These are phyloP conservation scores for Druon quercuslanigerum DNA, from an alignment of 1,140 invertebrate species.

Conservation along the genomic window DNA sequence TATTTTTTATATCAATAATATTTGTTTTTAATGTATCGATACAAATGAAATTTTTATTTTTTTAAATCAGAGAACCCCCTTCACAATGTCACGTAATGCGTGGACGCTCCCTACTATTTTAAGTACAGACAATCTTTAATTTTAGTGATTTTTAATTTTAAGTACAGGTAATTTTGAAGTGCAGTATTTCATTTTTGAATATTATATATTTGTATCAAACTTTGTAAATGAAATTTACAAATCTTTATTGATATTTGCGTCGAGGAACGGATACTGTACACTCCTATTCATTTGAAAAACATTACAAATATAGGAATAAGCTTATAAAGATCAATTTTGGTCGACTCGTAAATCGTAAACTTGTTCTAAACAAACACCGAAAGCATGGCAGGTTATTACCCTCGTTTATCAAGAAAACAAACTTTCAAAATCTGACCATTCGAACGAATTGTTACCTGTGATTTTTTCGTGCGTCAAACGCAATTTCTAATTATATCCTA, in stretches of 20 bases:
- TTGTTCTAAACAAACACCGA: too few species aligned
- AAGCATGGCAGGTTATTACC: too few species aligned
- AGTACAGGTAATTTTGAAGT: not conserved
- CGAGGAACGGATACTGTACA: not conserved
- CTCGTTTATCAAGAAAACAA: not conserved
- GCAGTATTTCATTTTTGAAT: not conserved
- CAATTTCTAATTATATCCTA: not conserved
- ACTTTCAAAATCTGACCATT: not conserved
- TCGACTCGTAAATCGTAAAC: too few species aligned
- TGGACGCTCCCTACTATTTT: too few species aligned
- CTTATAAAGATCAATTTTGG: not conserved
- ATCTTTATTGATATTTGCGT: not conserved
- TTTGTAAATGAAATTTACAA: conserved; percentile 14
- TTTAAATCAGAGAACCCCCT: too few species aligned
- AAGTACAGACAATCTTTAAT: too few species aligned
- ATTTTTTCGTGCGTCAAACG: conserved; percentile 29
- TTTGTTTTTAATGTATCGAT: too few species aligned
- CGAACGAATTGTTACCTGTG: conserved; percentile 33
- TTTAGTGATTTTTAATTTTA: too few species aligned
- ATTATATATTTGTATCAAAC: conserved; percentile 10
- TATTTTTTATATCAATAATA: too few species aligned
- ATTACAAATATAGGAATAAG: not conserved
- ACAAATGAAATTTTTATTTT: too few species aligned
- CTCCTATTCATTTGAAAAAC: conserved; percentile 2
- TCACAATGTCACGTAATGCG: too few species aligned